Percentiles rank a stretch among this genome's conserved stretches.
These are phyloP conservation scores for Trachelus iudaicus DNA, from an alignment of 2,888 invertebrate genomes.

Conservation along the genomic window DNA sequence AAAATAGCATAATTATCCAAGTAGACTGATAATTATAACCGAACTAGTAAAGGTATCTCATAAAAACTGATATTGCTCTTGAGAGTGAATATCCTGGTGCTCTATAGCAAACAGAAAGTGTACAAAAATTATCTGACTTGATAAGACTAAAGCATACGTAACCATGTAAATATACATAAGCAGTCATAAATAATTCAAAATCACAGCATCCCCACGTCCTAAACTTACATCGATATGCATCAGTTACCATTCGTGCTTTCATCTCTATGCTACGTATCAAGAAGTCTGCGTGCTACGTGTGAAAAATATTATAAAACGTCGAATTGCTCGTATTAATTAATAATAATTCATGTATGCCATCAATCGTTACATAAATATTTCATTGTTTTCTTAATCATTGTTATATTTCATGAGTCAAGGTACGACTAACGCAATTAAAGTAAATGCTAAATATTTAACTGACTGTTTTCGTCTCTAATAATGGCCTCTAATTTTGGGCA, in stretches of 20 bases:
- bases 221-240: not conserved
- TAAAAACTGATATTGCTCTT: not conserved
- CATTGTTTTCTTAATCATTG: not conserved
- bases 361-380: not conserved
- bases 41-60: not conserved
- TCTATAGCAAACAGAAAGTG: not conserved
- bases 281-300: not conserved
- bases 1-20: not conserved
- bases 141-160: not conserved
- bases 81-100: not conserved
- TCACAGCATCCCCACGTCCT: not conserved
- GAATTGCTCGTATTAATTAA: not conserved
- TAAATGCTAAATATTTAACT: too few species aligned
- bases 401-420: too few species aligned
- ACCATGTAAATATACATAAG: not conserved
- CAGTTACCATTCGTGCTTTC: not conserved
- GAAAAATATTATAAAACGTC: not conserved
- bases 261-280: not conserved
- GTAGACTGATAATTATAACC: not conserved
- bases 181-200: not conserved
- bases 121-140: not conserved
- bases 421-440: too few species aligned
- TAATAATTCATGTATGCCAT: not conserved
- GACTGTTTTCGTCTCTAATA: too few species aligned
- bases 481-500: too few species aligned